Evolutionary conservation across 2,888 invertebrate species (phyloP).

Genomic region (Apeira syringaria): DNA sequence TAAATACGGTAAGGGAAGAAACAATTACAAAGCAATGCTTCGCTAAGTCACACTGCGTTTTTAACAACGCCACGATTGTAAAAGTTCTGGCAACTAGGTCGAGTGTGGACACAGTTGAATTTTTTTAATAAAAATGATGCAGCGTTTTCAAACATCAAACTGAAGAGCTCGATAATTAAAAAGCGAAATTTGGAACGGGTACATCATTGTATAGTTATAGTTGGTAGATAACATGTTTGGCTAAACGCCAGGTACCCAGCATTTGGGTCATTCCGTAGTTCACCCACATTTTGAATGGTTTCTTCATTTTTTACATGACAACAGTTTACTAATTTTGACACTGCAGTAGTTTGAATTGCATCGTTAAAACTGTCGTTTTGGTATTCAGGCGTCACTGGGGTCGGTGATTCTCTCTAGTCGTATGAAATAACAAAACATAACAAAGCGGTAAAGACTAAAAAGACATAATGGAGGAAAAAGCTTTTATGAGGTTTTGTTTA

Average conservation of each 20-base stretch:
- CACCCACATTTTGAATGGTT: conserved; percentile 35
- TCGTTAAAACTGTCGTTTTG: neutral
- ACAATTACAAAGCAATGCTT: conserved; percentile 1
- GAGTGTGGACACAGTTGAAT: conserved; percentile 34
- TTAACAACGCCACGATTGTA: conserved; percentile 26
- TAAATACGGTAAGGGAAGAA: neutral
- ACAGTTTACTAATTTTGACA: conserved; percentile 9
- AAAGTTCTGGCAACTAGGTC: conserved; percentile 37
- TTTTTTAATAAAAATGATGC: conserved; percentile 39
- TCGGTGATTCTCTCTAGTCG: no score
- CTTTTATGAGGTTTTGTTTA: no score
- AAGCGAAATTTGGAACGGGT: conserved; percentile 69
- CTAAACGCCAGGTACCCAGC: conserved; percentile 54
- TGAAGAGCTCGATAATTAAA: conserved; percentile 73
- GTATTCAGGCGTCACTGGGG: no score
- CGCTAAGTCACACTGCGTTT: conserved; percentile 19
- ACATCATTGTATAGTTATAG: conserved; percentile 45
- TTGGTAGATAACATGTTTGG: conserved; percentile 69
- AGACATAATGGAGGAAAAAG: no score
- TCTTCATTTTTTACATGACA: conserved; percentile 24
- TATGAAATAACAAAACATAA: no score
- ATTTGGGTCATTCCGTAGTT: conserved; percentile 70
- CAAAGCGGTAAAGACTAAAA: no score
- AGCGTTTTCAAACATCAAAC: conserved; percentile 54
- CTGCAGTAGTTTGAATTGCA: conserved; percentile 5